Conservation (phyloP, 2,113 vertebrate genomes). For the Raja brachyura region DNA sequence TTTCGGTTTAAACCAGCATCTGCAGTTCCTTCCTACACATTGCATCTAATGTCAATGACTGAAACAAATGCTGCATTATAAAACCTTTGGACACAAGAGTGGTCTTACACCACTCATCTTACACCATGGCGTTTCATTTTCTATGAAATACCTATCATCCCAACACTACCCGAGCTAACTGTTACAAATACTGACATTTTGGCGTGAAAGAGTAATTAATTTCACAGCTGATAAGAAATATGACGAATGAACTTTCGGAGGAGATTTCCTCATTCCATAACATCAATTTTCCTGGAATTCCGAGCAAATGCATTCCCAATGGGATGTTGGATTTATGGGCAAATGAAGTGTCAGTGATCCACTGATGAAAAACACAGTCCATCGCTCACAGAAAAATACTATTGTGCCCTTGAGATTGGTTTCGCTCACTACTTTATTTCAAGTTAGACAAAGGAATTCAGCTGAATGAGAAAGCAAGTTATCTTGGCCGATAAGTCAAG, state of each 20-base stretch:
- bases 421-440: neutral
- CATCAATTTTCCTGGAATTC: neutral
- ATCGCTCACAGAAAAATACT: neutral
- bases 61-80: neutral
- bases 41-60: neutral
- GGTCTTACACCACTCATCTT: neutral
- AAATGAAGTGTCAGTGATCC: neutral
- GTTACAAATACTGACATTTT: neutral
- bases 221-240: neutral
- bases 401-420: neutral
- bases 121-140: neutral
- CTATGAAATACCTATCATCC: neutral
- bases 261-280: neutral
- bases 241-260: neutral
- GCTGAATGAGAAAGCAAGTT: neutral
- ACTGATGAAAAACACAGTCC: neutral
- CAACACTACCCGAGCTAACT: neutral
- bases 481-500: neutral
- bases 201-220: neutral
- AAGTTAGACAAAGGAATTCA: neutral
- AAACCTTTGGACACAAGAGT: neutral
- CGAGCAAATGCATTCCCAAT: neutral
- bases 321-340: neutral
- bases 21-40: too few relatives aligned
- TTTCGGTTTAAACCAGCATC: too few relatives aligned